A percentile compares a stretch with the other conserved stretches of the same genome.
phyloP scores from a whole-genome alignment of 2,113 vertebrate genomes.

The Campylomormyrus tamandua region DNA sequence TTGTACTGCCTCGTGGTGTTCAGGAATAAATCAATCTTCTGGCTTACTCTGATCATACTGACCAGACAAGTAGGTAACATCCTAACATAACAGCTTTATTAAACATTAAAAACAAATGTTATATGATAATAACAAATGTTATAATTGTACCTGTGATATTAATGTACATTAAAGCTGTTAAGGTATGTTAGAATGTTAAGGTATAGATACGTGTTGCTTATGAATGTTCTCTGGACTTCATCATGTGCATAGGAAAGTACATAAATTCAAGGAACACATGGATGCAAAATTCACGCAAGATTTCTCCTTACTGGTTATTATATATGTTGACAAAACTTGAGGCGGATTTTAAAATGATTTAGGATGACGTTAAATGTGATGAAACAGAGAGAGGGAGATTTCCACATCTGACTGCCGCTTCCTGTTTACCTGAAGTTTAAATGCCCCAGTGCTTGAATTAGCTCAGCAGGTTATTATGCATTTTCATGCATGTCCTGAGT shows the following conservation, averaged over 20 bases:
- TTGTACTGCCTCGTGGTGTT: neutral
- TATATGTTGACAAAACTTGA: neutral
- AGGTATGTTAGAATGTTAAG: too few relatives aligned
- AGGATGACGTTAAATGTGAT: neutral
- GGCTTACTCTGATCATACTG: neutral
- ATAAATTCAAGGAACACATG: too few relatives aligned
- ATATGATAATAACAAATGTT: too few relatives aligned
- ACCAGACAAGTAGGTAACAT: neutral
- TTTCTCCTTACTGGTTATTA: neutral
- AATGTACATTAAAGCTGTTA: too few relatives aligned
- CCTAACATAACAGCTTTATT: too few relatives aligned
- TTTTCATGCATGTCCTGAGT: neutral
- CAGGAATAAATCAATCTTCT: neutral
- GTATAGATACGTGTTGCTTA: too few relatives aligned
- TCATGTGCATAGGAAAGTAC: neutral
- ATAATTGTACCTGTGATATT: too few relatives aligned
- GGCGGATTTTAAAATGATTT: neutral
- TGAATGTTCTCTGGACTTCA: neutral
- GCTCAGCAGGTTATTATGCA: neutral
- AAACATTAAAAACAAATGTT: too few relatives aligned
- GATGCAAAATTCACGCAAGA: neutral
- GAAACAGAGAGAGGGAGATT: slow-evolving; percentile 7
- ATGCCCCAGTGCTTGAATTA: neutral
- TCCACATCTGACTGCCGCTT: neutral
- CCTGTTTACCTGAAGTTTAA: slow-evolving; percentile 19